Evolutionary conservation across 35 echinoderm and acorn worm species (phyloP).

Genomic region (Stichopus chloronotus): DNA sequence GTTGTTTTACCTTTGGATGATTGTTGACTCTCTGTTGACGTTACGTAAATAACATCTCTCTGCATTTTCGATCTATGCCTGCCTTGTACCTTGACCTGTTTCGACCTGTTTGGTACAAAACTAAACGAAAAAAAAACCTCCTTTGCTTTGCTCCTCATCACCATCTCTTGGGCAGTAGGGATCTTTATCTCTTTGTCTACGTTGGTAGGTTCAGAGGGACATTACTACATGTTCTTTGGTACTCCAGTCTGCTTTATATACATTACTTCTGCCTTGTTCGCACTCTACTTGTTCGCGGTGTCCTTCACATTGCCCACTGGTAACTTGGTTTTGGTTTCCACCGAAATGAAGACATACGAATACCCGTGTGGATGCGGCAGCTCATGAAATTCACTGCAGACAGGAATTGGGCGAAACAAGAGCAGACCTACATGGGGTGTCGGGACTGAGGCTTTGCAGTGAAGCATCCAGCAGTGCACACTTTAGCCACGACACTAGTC

Average conservation of each 20-base stretch:
- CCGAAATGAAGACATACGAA: not conserved
- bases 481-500: too few relatives aligned
- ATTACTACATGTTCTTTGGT: slow-evolving; percentile 21
- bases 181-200: slow-evolving; percentile 59
- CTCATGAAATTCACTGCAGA: too few relatives aligned
- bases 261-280: slow-evolving; percentile 23
- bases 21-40: too few relatives aligned
- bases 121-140: not conserved
- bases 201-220: slow-evolving; percentile 51
- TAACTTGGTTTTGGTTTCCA: slow-evolving; percentile 68
- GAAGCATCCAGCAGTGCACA: too few relatives aligned
- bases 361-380: too few relatives aligned
- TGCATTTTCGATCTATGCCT: not conserved
- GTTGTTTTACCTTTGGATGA: too few relatives aligned
- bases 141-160: slow-evolving; percentile 60
- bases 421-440: too few relatives aligned
- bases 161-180: slow-evolving; percentile 65
- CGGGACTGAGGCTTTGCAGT: too few relatives aligned
- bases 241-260: slow-evolving; percentile 43
- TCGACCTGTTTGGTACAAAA: slow-evolving; percentile 66
- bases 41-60: too few relatives aligned
- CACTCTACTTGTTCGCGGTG: slow-evolving; percentile 49
- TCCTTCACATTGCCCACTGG: slow-evolving; percentile 74
- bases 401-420: too few relatives aligned
- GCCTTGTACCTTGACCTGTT: slow-evolving; percentile 68